phyloP scores from a whole-genome alignment of 2,888 invertebrate species.

The Thecocarcelia acutangulata region DNA sequence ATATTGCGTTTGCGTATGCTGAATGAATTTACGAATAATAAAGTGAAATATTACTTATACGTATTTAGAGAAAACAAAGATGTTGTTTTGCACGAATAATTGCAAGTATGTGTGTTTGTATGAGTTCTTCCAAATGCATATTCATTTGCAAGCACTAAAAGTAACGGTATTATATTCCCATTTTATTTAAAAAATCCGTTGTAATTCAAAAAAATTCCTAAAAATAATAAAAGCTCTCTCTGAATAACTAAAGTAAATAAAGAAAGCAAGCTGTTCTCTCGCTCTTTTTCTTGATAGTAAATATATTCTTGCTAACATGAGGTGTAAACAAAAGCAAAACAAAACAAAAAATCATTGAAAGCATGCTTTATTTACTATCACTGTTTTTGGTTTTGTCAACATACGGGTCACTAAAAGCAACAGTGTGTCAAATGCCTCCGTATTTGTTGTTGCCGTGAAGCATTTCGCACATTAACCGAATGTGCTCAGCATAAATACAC shows the following conservation, averaged over 20 bases:
- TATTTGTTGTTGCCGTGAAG: constrained; percentile 30
- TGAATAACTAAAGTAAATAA: background rate
- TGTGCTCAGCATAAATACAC: constrained; percentile 29
- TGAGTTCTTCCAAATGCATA: background rate
- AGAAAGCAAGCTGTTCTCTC: background rate
- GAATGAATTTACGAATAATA: background rate
- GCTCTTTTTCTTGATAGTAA: background rate
- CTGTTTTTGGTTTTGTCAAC: constrained; percentile 20
- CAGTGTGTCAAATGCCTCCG: constrained; percentile 43
- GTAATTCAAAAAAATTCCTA: constrained; percentile 4
- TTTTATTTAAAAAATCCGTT: constrained; percentile 16
- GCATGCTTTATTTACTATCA: constrained; percentile 15
- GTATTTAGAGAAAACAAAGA: background rate
- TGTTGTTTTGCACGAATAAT: background rate
- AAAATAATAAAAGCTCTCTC: constrained; percentile 32
- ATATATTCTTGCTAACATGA: background rate
- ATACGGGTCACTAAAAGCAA: constrained; percentile 48
- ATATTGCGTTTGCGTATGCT: constrained; percentile 22
- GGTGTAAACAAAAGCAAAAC: constrained; percentile 18
- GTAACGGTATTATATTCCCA: background rate
- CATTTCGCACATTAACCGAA: constrained; percentile 36
- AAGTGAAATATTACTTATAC: constrained; percentile 36
- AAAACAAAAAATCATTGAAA: background rate
- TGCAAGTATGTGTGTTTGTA: no score
- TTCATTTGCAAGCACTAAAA: background rate